Evolutionary conservation across 1,140 invertebrate species (phyloP), one percentile per base, ranked within the genome.

Genomic region (Dinoponera quadriceps): DNA sequence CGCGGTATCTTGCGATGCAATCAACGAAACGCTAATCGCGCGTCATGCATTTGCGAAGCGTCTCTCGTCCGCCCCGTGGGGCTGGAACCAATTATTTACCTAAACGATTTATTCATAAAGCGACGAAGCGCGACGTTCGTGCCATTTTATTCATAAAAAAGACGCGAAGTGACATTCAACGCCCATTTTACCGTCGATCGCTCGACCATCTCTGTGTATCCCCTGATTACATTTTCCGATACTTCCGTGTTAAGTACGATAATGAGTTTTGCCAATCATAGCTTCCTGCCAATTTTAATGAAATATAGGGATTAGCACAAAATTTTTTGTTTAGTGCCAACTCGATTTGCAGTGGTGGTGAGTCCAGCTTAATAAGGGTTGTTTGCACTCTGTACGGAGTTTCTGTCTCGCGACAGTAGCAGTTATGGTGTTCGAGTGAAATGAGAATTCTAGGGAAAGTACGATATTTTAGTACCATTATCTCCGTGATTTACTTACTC

Each of bases 401-500:
- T 38, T 38, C n/a, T 55, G 57, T 71, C 20, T 20, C 18, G 9
- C 11, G 2, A 9, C 25, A 59, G 27, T n/a, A 44, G 22, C 68
- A 77, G 20, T 55, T 57, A 71, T 29, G 11, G 20, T 16, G 14
- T 71, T 80, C 18, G 75, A 29, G 22, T 9, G 22, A 80, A 69
- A 80, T 69, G 65, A 66, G 51, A 63, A 69, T 55, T 69, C 27
- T 20, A 48, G 51, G 51, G n/a, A 69, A 69, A 69, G 65, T 69
- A 80, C 51, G 3, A 71, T 68, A 22, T 80, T 77, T 69, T 69
- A 59, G 65, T 69, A 44, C 51, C 48, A 69, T 80, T 80, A 80
- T 80, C 75, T 80, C n/a, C 38, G 65, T 80, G 65, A 80, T 80
- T 80, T 80, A 80, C 75, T 57, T 69, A 80, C 75, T 80, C 65